These are phyloP conservation scores for Tachina grossa DNA, from an alignment of 2,888 invertebrate species.

Conservation along the genomic window DNA sequence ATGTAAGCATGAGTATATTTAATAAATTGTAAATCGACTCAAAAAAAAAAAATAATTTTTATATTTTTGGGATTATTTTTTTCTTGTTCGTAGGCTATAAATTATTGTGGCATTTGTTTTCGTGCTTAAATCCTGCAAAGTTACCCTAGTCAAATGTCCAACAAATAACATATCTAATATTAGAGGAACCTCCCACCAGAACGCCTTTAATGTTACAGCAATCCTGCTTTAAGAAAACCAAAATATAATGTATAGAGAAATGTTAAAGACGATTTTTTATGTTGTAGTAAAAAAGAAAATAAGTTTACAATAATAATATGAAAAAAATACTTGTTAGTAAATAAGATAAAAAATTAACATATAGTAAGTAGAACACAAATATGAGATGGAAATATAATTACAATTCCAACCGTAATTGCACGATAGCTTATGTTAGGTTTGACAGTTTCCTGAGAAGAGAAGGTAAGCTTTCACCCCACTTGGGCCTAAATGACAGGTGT, in stretches of 20 bases:
- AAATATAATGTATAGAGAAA: not conserved
- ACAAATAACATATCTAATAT: slow-evolving; percentile 35
- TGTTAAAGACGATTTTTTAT: not conserved
- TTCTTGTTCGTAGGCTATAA: slow-evolving; percentile 70
- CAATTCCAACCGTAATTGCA: too few species aligned
- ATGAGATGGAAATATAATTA: too few species aligned
- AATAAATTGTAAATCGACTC: slow-evolving; percentile 28
- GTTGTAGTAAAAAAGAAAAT: not conserved
- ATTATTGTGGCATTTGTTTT: slow-evolving; percentile 72
- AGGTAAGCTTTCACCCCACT: too few species aligned
- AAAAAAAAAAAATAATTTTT: slow-evolving; percentile 16
- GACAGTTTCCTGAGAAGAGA: too few species aligned
- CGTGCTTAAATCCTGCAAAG: slow-evolving; percentile 69
- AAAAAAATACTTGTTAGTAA: not conserved
- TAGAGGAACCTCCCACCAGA: slow-evolving; percentile 42
- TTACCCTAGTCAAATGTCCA: slow-evolving; percentile 60
- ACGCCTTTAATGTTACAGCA: slow-evolving; percentile 10
- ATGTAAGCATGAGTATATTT: not conserved
- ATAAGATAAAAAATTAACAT: too few species aligned
- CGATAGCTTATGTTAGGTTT: too few species aligned
- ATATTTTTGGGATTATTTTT: not conserved
- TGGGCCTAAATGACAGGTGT: too few species aligned
- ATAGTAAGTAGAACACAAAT: too few species aligned
- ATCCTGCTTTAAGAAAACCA: not conserved
- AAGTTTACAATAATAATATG: not conserved